Conservation (phyloP, 2,113 vertebrate genomes). For the Ascaphus truei region DNA sequence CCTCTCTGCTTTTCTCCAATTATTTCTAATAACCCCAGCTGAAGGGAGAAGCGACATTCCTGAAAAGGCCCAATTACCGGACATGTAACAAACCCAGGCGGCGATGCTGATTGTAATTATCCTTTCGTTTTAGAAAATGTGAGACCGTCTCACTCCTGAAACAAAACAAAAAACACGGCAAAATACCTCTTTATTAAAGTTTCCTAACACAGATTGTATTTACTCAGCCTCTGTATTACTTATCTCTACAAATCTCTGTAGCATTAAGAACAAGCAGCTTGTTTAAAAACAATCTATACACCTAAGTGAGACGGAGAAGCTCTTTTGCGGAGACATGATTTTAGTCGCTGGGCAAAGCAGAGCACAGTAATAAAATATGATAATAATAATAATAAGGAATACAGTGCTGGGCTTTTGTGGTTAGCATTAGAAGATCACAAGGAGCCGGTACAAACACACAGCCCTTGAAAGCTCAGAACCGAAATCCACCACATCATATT, state of each 20-base stretch:
- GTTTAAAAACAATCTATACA: constrained; percentile 5
- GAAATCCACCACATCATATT: no score
- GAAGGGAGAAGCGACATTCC: background rate
- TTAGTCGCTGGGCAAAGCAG: constrained; percentile 8
- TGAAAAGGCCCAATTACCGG: constrained; percentile 16
- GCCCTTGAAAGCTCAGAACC: no score
- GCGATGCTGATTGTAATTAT: background rate
- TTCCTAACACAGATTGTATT: constrained; percentile 11
- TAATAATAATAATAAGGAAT: constrained; percentile 15
- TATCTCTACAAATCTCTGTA: constrained; percentile 4
- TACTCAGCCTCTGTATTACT: background rate
- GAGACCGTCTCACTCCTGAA: background rate
- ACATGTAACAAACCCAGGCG: constrained; percentile 1
- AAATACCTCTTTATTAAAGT: constrained; percentile 8
- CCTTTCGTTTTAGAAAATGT: background rate
- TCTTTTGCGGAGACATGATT: background rate
- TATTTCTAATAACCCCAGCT: constrained; percentile 2
- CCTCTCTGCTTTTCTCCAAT: constrained; percentile 7
- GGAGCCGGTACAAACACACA: no score
- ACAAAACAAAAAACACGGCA: background rate
- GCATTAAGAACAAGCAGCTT: constrained; percentile 1
- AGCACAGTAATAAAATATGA: constrained; percentile 16
- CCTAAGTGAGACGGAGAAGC: constrained; percentile 10
- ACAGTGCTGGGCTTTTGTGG: constrained; percentile 13
- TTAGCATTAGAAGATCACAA: background rate